Evolutionary conservation across 2,797 vertebrate species (phyloP), one percentile per base, ranked within the genome.

Genomic region (Enteromius fasciolatus): DNA sequence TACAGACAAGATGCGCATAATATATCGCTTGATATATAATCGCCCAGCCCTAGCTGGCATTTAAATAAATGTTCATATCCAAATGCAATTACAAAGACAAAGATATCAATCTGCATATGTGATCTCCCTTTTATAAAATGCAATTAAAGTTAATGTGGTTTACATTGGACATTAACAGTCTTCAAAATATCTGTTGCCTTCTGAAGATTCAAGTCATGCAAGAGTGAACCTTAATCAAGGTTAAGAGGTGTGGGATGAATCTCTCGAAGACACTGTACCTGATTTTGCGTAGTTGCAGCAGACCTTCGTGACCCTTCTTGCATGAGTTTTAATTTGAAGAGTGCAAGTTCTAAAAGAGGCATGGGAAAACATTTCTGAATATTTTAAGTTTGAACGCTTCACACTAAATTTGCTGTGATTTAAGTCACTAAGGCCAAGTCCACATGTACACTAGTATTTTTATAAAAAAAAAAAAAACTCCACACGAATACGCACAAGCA

Each of bases 271-370:
- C 20, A 80, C 28, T 64, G 20, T 84, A 88, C 87, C 87, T 86
- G 86, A 64, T 33, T 81, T 39, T 87, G 86, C 36, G 11, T 28
- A 48, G 18, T 17, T 41, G 92, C 90, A 63, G 94, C 90, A 0
- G 93, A 87, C 84, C 94, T 95, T 90, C 96, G 96, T 81, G 87
- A 86, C 77, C 93, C 96, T 95, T 98, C 93, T 89, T 95, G 88
- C 86, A 95, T 95, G 90, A 94, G 88, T 78, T 95, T 96, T 39
- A 93, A 87, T 86, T 95, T 96, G 87, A 95, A 95, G 44, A 96
- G 91, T 0, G 95, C 94, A 36, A 95, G 86, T 82, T 96, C 98
- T 99, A 91, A 72, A 87, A 3, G 76, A 41, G n/a, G 4, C 46
- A 75, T 61, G 84, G 50, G 31, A 84, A 8, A 78, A 84, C 1